These are phyloP conservation scores for Macroramphosus scolopax DNA, from an alignment of 2,797 vertebrate species.

Conservation along the genomic window DNA sequence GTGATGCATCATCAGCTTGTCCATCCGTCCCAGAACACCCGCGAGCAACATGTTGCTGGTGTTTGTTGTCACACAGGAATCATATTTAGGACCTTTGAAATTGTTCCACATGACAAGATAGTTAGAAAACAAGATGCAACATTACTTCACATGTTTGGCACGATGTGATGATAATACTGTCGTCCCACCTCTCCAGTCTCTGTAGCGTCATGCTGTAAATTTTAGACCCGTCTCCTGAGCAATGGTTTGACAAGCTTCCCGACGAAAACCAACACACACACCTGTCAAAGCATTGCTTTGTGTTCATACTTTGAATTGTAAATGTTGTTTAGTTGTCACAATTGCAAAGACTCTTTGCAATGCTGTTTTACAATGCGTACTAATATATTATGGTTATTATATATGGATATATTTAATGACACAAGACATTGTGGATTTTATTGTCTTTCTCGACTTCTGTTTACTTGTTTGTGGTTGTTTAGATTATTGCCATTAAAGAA, in stretches of 20 bases:
- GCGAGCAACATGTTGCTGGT: conserved; percentile 7
- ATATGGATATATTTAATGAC: conserved; percentile 99
- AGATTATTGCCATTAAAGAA: conserved; percentile 86
- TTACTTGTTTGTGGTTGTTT: conserved; percentile 75
- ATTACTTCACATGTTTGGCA: conserved; percentile 30
- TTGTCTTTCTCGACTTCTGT: conserved; percentile 73
- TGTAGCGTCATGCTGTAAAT: conserved; percentile 69
- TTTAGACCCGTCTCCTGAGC: conserved; percentile 51
- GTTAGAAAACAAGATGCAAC: neutral
- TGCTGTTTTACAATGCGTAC: conserved; percentile 95
- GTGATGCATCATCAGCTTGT: neutral
- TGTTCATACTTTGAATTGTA: conserved; percentile 94
- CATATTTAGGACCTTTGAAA: conserved; percentile 26
- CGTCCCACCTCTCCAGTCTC: conserved; percentile 46
- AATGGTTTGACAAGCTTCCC: conserved; percentile 55
- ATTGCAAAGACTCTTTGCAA: conserved; percentile 83
- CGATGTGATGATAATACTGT: conserved; percentile 37
- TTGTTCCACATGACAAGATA: conserved; percentile 6
- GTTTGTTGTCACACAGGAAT: conserved; percentile 23
- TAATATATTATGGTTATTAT: conserved; percentile 99
- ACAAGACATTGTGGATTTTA: conserved; percentile 92
- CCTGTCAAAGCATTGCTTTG: conserved; percentile 75
- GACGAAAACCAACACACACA: conserved; percentile 32
- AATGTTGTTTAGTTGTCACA: conserved; percentile 93
- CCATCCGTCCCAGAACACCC: no score